Conservation (phyloP, 2,888 invertebrate genomes). For the Elmis aenea region DNA sequence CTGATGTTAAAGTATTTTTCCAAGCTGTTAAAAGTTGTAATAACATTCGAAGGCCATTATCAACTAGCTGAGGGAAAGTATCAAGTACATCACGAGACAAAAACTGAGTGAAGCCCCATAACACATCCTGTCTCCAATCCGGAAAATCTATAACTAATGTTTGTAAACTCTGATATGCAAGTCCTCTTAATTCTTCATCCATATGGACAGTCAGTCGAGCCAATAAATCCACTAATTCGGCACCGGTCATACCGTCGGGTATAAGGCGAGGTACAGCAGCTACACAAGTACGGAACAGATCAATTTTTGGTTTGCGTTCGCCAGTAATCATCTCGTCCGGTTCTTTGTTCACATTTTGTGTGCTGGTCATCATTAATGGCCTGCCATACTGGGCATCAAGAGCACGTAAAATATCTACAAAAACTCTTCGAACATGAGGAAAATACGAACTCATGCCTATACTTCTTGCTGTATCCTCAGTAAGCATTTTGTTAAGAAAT, state of each 20-base stretch:
- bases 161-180: constrained; percentile 93
- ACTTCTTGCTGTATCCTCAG: constrained; percentile 91
- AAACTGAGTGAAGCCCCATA: constrained; percentile 92
- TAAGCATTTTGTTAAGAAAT: constrained; percentile 91
- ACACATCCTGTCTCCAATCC: constrained; percentile 95
- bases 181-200: constrained; percentile 93
- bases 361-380: constrained; percentile 94
- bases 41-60: constrained; percentile 89
- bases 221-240: constrained; percentile 90
- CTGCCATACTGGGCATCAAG: constrained; percentile 94
- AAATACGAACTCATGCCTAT: constrained; percentile 98
- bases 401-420: constrained; percentile 92
- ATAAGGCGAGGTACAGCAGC: constrained; percentile 97
- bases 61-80: constrained; percentile 82
- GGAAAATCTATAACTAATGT: constrained; percentile 94
- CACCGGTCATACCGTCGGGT: constrained; percentile 94
- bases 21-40: constrained; percentile 88
- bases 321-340: constrained; percentile 89
- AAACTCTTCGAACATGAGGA: constrained; percentile 89
- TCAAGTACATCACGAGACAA: constrained; percentile 88
- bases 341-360: constrained; percentile 92
- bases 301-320: constrained; percentile 95
- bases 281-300: constrained; percentile 95
- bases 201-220: constrained; percentile 94
- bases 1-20: constrained; percentile 69